These are phyloP conservation scores for Triplophysa yarkandensis DNA, from an alignment of 2,797 vertebrate genomes.

Conservation along the genomic window DNA sequence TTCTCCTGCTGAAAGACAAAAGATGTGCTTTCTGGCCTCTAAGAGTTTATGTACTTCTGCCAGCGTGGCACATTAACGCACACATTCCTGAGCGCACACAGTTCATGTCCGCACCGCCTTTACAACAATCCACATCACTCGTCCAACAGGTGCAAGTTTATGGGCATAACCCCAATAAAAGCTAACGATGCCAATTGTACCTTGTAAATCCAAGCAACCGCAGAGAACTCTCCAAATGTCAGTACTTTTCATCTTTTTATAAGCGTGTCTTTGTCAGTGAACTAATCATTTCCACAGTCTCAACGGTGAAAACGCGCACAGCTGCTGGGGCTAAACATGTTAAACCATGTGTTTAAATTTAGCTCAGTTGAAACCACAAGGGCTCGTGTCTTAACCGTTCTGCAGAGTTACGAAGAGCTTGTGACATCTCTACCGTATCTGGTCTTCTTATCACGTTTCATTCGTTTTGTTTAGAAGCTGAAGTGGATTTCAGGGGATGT, in stretches of 20 bases:
- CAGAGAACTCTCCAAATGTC: constrained; percentile 25
- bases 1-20: not conserved
- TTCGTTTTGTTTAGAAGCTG: constrained; percentile 52
- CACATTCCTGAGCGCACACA: constrained; percentile 22
- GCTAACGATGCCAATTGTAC: constrained; percentile 40
- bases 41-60: constrained; percentile 30
- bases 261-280: constrained; percentile 40
- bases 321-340: constrained; percentile 60
- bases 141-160: constrained; percentile 36
- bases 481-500: constrained; percentile 48
- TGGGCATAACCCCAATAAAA: constrained; percentile 41
- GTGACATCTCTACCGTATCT: constrained; percentile 56
- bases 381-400: constrained; percentile 49
- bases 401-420: constrained; percentile 62
- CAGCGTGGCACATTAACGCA: constrained; percentile 15
- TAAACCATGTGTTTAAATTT: constrained; percentile 72
- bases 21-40: not conserved
- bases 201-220: constrained; percentile 17
- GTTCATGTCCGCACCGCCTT: constrained; percentile 18
- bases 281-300: constrained; percentile 35
- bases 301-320: constrained; percentile 28
- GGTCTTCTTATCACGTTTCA: constrained; percentile 42
- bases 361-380: constrained; percentile 60
- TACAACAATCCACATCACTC: constrained; percentile 37
- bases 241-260: constrained; percentile 32